phyloP scores from a whole-genome alignment of 2,113 vertebrate genomes.

The Pholis gunnellus region DNA sequence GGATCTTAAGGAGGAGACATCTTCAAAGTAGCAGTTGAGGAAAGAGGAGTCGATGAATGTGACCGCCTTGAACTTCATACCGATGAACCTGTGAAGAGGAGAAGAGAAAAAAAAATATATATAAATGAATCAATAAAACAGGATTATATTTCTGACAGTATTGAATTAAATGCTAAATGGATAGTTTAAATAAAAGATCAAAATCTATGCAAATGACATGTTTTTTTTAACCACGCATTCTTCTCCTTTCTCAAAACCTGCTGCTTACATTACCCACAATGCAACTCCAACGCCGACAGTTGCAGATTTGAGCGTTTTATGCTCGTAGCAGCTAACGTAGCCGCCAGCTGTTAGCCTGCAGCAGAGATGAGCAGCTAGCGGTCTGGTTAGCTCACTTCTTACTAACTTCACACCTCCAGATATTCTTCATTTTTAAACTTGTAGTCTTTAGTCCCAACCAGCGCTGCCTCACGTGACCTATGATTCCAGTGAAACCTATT shows the following conservation, averaged over 20 bases:
- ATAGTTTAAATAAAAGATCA: not conserved
- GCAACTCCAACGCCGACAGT: not conserved
- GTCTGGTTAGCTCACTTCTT: too few relatives aligned
- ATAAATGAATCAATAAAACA: not conserved
- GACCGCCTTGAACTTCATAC: constrained; percentile 95
- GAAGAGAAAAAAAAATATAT: not conserved
- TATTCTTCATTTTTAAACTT: too few relatives aligned
- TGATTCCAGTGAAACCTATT: too few relatives aligned
- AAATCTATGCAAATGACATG: not conserved
- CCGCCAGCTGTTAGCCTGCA: too few relatives aligned
- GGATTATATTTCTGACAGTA: not conserved
- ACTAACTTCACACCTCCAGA: too few relatives aligned
- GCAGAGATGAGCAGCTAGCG: too few relatives aligned
- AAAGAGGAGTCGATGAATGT: constrained; percentile 94
- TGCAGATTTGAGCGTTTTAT: not conserved
- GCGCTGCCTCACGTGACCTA: too few relatives aligned
- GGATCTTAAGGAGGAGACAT: constrained; percentile 92
- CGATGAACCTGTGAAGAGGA: constrained; percentile 86
- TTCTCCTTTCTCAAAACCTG: not conserved
- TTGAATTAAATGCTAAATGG: not conserved
- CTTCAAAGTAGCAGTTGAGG: constrained; percentile 92
- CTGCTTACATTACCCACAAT: not conserved
- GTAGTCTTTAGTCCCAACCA: too few relatives aligned
- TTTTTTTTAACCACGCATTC: not conserved
- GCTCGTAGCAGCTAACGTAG: too few relatives aligned